A percentile compares a stretch with the other conserved stretches of the same genome.
Conservation (phyloP, 2,888 invertebrate genomes). For the Pyrocoelia pectoralis region DNA sequence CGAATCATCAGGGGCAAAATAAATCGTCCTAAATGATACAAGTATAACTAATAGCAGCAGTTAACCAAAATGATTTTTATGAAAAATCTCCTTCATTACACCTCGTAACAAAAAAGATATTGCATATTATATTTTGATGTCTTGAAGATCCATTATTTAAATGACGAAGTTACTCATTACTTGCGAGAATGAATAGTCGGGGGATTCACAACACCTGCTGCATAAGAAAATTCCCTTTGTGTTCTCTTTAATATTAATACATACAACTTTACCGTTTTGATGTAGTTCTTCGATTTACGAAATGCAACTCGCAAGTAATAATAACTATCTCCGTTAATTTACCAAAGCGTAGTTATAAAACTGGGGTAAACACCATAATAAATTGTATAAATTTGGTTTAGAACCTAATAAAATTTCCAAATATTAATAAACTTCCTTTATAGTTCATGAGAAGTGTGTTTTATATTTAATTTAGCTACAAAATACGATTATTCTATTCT, state of each 20-base stretch:
- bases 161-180: constrained; percentile 35
- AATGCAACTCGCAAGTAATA: background rate
- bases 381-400: constrained; percentile 7
- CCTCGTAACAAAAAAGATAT: constrained; percentile 23
- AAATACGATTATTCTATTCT: background rate
- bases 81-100: constrained; percentile 19
- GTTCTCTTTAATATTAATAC: constrained; percentile 26
- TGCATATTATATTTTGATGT: constrained; percentile 32
- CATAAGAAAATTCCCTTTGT: constrained; percentile 25
- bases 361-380: constrained; percentile 4
- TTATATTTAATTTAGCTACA: constrained; percentile 1
- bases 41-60: constrained; percentile 1
- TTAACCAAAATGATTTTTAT: constrained; percentile 18
- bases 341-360: constrained; percentile 7
- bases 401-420: background rate
- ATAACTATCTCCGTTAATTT: constrained; percentile 9
- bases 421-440: constrained; percentile 6
- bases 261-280: constrained; percentile 26
- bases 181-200: constrained; percentile 25
- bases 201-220: constrained; percentile 31
- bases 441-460: background rate
- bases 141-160: constrained; percentile 35
- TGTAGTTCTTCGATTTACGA: constrained; percentile 17
- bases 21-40: background rate
- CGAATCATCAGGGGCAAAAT: background rate